Percentiles rank a stretch among this genome's conserved stretches.
Evolutionary conservation across 1,140 invertebrate genomes (phyloP).

Genomic region (Anoplolepis gracilipes): DNA sequence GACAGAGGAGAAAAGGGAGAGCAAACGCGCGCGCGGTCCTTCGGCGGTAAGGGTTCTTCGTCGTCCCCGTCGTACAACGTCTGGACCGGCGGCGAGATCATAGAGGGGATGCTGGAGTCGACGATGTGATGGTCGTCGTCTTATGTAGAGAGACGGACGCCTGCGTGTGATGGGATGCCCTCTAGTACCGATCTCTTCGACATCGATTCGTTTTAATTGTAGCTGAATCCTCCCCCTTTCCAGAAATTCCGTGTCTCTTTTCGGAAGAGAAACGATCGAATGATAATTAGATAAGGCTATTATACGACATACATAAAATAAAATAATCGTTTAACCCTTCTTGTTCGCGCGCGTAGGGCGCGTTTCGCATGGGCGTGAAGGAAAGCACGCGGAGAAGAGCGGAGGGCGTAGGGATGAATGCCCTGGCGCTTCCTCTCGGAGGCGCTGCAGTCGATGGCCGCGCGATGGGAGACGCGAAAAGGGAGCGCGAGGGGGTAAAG

Average conservation of each 20-base stretch:
- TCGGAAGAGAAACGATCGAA: background rate
- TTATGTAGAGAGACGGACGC: background rate
- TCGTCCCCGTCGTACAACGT: conserved; percentile 17
- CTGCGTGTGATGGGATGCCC: background rate
- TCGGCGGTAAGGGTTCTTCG: conserved; percentile 25
- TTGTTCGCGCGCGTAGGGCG: background rate
- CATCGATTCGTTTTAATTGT: conserved; percentile 7
- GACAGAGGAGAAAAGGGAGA: conserved; percentile 55
- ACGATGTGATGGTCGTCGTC: background rate
- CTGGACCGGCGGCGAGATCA: conserved; percentile 25
- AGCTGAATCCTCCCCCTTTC: background rate
- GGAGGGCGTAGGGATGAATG: conserved; percentile 52
- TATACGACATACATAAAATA: conserved; percentile 1
- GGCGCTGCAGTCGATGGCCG: conserved; percentile 59
- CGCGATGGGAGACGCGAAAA: conserved; percentile 45
- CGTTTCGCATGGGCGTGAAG: conserved; percentile 59
- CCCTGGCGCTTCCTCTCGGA: conserved; percentile 53
- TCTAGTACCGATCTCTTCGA: background rate
- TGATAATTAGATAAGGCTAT: background rate
- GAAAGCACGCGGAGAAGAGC: conserved; percentile 52
- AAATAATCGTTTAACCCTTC: background rate
- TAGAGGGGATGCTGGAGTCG: background rate
- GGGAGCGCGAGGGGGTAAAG: conserved; percentile 56
- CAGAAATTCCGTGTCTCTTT: background rate
- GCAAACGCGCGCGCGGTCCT: conserved; percentile 42